A percentile compares a stretch with the other conserved stretches of the same genome.
Evolutionary conservation across 2,797 vertebrate genomes (phyloP).

Genomic region (Pelobates cultripes): DNA sequence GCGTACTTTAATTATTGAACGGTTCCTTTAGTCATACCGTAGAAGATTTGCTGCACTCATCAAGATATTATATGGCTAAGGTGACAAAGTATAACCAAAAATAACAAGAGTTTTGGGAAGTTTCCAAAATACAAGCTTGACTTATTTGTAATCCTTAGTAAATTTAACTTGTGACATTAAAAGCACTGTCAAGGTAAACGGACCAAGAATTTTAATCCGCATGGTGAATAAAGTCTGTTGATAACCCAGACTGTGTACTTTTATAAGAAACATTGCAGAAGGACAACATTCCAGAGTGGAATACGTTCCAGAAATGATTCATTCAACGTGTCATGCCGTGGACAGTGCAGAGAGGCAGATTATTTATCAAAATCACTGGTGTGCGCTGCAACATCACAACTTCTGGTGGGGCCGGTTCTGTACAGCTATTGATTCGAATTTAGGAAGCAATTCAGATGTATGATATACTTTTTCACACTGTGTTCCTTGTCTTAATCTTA

Average conservation of each 20-base stretch:
- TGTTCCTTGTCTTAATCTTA: too few relatives aligned
- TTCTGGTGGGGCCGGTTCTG: too few relatives aligned
- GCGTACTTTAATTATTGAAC: too few relatives aligned
- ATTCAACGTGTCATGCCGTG: not conserved
- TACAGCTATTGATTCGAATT: too few relatives aligned
- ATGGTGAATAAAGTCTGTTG: too few relatives aligned
- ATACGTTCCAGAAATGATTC: slow-evolving; percentile 28
- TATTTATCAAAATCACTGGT: not conserved
- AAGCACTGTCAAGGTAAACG: not conserved
- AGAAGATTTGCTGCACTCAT: too few relatives aligned
- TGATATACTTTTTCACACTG: too few relatives aligned
- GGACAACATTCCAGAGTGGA: slow-evolving; percentile 35
- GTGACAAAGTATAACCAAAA: too few relatives aligned
- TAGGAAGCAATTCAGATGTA: too few relatives aligned
- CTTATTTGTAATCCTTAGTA: slow-evolving; percentile 1
- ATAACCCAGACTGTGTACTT: not conserved
- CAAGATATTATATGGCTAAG: too few relatives aligned
- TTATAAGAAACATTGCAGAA: not conserved
- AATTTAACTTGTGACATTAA: not conserved
- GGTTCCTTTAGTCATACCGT: too few relatives aligned
- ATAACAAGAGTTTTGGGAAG: not conserved
- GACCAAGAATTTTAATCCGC: not conserved
- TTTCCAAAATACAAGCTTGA: not conserved
- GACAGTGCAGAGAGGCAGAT: not conserved
- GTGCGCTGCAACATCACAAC: too few relatives aligned